phyloP scores from a whole-genome alignment of 2,888 invertebrate species.

The Drosophila prolongata region DNA sequence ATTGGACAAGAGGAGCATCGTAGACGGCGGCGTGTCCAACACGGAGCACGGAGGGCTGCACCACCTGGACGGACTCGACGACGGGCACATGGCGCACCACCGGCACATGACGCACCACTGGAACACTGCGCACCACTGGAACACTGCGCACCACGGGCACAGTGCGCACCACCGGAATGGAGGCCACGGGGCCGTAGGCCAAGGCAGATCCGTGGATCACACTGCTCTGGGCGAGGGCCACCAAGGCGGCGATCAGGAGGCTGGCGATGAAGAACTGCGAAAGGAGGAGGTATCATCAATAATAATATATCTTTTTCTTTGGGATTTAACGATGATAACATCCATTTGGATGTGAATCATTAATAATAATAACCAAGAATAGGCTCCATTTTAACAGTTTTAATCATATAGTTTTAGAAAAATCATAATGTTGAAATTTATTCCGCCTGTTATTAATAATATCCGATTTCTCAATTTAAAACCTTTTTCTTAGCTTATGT shows the following conservation, averaged over 20 bases:
- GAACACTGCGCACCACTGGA: conserved; percentile 19
- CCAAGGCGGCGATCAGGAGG: conserved; percentile 56
- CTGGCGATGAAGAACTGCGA: conserved; percentile 64
- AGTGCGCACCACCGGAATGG: conserved; percentile 14
- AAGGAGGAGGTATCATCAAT: not conserved
- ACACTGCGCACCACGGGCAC: conserved; percentile 23
- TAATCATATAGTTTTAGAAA: too few relatives aligned
- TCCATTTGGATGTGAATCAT: too few relatives aligned
- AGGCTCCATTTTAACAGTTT: too few relatives aligned
- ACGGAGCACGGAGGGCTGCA: conserved; percentile 47
- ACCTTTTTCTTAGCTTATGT: too few relatives aligned
- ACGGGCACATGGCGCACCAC: conserved; percentile 49
- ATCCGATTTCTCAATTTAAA: too few relatives aligned
- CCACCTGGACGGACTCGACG: conserved; percentile 53
- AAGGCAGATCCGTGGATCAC: conserved; percentile 34
- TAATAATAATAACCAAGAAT: too few relatives aligned
- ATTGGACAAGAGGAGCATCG: conserved; percentile 56
- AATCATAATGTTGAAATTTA: too few relatives aligned
- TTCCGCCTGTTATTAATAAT: too few relatives aligned
- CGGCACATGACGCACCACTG: conserved; percentile 39
- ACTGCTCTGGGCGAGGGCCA: conserved; percentile 71
- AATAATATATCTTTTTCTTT: not conserved
- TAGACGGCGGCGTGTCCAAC: conserved; percentile 52
- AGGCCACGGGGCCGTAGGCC: conserved; percentile 10
- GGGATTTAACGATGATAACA: too few relatives aligned